Evolutionary conservation across 2,888 invertebrate species (phyloP), one percentile per base, ranked within the genome.

Genomic region (Clitarchus hookeri): DNA sequence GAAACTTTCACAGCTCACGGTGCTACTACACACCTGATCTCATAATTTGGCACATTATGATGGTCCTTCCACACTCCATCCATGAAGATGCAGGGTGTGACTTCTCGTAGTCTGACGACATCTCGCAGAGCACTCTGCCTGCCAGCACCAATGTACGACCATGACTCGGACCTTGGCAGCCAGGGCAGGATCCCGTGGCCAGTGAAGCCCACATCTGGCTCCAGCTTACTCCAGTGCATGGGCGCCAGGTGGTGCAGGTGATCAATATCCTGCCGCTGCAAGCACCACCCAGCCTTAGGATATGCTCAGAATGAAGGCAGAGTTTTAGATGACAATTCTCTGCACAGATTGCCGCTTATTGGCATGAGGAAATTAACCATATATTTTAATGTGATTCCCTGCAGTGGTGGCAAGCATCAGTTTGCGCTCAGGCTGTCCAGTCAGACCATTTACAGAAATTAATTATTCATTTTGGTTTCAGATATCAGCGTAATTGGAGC

Each of bases 21-120:
- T 11, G 16, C 48, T 48, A 16, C 16, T 11, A n/a, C 19, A 19
- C 89, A 92, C 92, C 91, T 94, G 85, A 96, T 93, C 89, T 94
- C 95, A 87, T 95, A 94, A 91, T 96, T 97, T 27, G 94, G 94
- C 84, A 93, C 91, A 86, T 93, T 92, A 87, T 92, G 92, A 0
- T 94, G 94, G 84, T 95, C 94, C 90, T 95, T 96, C 88, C 93
- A 93, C 84, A 95, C 94, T 4, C 94, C 93, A 89, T 95, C 95
- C 89, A 96, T 93, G 89, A 96, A 96, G 89, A 97, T 94, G 6
- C 96, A 94, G 36, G 96, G 95, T 0, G 95, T 95, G 86, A 92
- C 91, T 36, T 93, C 91, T 86, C 96, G 93, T 13, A 96, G 89
- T 26, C 92, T 90, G 1, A 94, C 93, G 92, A 96, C 94, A 87